Evolutionary conservation across 2,113 vertebrate genomes (phyloP).

Genomic region (Pogonocichla stellata): DNA sequence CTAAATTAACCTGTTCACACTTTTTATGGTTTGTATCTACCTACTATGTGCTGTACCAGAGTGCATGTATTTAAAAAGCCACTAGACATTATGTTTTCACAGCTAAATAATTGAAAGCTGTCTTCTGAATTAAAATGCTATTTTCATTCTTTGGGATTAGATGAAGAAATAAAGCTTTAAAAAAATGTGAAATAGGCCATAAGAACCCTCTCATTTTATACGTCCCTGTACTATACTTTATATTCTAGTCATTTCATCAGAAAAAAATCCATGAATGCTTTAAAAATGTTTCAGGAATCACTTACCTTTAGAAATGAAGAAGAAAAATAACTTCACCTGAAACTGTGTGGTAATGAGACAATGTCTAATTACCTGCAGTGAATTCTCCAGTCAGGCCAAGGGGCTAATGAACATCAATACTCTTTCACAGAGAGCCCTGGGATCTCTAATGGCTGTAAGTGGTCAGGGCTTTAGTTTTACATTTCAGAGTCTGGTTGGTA

Average conservation of each 20-base stretch:
- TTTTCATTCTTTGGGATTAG: neutral
- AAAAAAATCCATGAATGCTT: neutral
- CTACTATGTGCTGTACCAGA: neutral
- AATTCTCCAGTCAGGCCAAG: slow-evolving; percentile 3
- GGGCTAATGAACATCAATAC: slow-evolving; percentile 46
- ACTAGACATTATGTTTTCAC: neutral
- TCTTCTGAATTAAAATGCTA: neutral
- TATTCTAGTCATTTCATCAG: neutral
- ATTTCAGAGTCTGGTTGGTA: slow-evolving; percentile 33
- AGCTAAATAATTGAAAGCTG: neutral
- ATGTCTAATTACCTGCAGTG: slow-evolving; percentile 37
- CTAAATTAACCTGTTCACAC: neutral
- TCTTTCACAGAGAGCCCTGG: slow-evolving; percentile 18
- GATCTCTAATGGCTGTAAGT: slow-evolving; percentile 52
- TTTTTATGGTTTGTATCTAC: neutral
- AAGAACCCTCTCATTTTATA: neutral
- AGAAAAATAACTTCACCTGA: slow-evolving; percentile 34
- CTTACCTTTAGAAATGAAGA: neutral
- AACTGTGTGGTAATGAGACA: neutral
- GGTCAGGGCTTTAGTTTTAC: slow-evolving; percentile 26
- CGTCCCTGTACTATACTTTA: neutral
- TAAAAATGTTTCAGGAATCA: neutral
- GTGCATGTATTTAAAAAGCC: neutral
- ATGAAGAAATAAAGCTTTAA: neutral
- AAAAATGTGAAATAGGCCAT: neutral